Evolutionary conservation across 2,888 invertebrate genomes (phyloP).

Genomic region (Ceriagrion tenellum): DNA sequence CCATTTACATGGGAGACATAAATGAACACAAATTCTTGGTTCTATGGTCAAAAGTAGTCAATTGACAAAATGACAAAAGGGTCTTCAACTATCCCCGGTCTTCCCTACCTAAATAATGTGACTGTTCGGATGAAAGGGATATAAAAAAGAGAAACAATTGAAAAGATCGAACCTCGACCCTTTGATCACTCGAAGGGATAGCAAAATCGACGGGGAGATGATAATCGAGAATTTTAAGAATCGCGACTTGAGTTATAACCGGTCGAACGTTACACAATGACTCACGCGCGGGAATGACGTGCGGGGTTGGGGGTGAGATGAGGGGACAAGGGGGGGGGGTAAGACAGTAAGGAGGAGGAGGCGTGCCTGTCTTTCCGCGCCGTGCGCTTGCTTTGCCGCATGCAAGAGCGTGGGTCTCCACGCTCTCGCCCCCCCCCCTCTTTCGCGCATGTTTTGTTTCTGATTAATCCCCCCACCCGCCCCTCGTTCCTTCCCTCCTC

Average conservation of each 20-base stretch:
- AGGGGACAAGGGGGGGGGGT: too few relatives aligned
- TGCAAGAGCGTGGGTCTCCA: not conserved
- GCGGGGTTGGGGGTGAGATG: not conserved
- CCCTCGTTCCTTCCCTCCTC: too few relatives aligned
- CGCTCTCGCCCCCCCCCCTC: not conserved
- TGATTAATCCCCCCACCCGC: not conserved
- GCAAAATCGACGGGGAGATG: not conserved
- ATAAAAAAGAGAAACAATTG: not conserved
- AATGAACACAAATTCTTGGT: too few relatives aligned
- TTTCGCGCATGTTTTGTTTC: not conserved
- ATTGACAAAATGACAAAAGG: too few relatives aligned
- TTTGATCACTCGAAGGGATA: not conserved
- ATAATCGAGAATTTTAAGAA: not conserved
- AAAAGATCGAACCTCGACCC: not conserved
- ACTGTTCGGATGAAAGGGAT: not conserved
- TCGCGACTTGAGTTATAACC: slow-evolving; percentile 1
- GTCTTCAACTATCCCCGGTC: too few relatives aligned
- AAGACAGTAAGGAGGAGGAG: too few relatives aligned
- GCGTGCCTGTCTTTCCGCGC: not conserved
- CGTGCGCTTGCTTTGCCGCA: not conserved
- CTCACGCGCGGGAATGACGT: not conserved
- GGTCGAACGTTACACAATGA: not conserved
- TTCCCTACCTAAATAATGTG: not conserved
- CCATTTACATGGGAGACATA: too few relatives aligned
- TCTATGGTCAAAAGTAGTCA: too few relatives aligned